phyloP scores from a whole-genome alignment of 2,113 vertebrate genomes.

The Corydoras maculifer region DNA sequence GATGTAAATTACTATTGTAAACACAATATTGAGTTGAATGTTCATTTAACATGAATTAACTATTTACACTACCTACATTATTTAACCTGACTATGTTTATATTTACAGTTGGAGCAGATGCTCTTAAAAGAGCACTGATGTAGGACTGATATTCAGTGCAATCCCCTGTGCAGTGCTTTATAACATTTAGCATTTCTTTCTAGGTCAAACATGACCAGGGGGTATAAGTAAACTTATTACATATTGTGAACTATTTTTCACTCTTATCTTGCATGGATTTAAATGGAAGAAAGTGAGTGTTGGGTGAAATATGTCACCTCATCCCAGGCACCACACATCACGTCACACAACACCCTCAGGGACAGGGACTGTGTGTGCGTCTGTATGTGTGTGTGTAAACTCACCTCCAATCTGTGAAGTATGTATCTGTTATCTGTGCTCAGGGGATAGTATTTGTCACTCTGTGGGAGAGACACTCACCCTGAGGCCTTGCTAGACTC shows the following conservation, averaged over 20 bases:
- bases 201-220: no score
- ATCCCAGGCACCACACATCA: constrained; percentile 1
- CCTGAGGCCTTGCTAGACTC: constrained; percentile 23
- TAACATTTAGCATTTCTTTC: no score
- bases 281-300: neutral
- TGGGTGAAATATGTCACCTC: neutral
- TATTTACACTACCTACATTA: no score
- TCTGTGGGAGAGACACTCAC: constrained; percentile 4
- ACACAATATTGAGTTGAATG: no score
- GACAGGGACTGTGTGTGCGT: constrained; percentile 13
- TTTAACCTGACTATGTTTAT: no score
- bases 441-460: constrained; percentile 29
- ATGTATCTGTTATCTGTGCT: constrained; percentile 48
- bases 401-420: constrained; percentile 36
- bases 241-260: neutral
- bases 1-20: no score
- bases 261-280: neutral
- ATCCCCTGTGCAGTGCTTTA: no score
- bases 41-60: no score
- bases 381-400: neutral
- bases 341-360: neutral
- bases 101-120: no score
- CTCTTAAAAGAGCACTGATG: no score
- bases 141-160: no score
- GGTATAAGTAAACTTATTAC: constrained; percentile 5